Evolutionary conservation across 2,888 invertebrate genomes (phyloP).

Genomic region (Parelbella ahira): DNA sequence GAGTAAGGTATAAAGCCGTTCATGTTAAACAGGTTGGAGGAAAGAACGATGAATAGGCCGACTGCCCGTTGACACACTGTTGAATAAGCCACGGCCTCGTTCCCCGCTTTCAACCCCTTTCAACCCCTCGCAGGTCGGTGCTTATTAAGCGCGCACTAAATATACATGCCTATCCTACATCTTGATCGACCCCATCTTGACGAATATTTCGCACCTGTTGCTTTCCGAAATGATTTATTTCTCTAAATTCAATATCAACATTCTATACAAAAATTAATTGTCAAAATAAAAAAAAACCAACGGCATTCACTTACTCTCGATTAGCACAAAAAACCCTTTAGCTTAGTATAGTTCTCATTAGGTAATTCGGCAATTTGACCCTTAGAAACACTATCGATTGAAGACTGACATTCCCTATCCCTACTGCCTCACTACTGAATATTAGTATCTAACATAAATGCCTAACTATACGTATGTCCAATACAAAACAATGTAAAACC

Average conservation of each 20-base stretch:
- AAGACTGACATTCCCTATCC: too few species aligned
- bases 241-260: too few species aligned
- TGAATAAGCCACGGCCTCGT: slow-evolving; percentile 67
- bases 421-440: too few species aligned
- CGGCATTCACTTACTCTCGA: too few species aligned
- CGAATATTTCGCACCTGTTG: slow-evolving; percentile 26
- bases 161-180: slow-evolving; percentile 34
- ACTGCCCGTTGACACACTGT: slow-evolving; percentile 61
- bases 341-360: slow-evolving; percentile 3
- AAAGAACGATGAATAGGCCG: slow-evolving; percentile 60
- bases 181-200: slow-evolving; percentile 27
- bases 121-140: slow-evolving; percentile 40
- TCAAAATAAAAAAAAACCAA: too few species aligned
- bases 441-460: slow-evolving; percentile 1
- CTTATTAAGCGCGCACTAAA: slow-evolving; percentile 43
- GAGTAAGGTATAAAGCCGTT: slow-evolving; percentile 42
- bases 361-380: too few species aligned
- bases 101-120: slow-evolving; percentile 60
- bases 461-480: too few species aligned
- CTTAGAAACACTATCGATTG: too few species aligned
- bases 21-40: slow-evolving; percentile 41
- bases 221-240: too few species aligned
- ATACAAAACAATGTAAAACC: slow-evolving; percentile 41
- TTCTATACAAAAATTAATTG: too few species aligned
- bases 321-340: slow-evolving; percentile 3